Conservation (phyloP, 2,797 vertebrate species). For the Halcyon chelicuti region DNA sequence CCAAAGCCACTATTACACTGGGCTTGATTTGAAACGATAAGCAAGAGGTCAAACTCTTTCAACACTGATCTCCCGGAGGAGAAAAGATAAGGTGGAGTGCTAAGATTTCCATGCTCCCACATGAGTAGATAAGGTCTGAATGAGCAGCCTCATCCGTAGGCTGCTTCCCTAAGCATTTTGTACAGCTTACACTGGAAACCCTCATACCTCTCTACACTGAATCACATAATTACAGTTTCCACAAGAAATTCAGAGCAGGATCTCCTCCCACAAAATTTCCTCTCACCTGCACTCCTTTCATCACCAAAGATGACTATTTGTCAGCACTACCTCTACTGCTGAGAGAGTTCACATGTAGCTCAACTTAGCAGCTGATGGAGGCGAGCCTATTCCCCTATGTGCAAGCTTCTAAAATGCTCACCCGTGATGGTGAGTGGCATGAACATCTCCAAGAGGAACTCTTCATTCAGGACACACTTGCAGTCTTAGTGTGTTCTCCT, state of each 20-base stretch:
- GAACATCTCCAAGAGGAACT: not conserved
- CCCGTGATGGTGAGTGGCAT: not conserved
- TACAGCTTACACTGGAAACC: slow-evolving; percentile 25
- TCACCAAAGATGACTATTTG: slow-evolving; percentile 11
- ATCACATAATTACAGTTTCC: slow-evolving; percentile 53
- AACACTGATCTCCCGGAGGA: slow-evolving; percentile 8
- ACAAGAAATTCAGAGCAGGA: slow-evolving; percentile 42
- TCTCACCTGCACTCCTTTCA: slow-evolving; percentile 59
- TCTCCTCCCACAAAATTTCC: slow-evolving; percentile 59
- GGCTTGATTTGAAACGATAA: slow-evolving; percentile 18
- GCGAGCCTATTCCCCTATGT: not conserved
- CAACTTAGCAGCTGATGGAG: not conserved
- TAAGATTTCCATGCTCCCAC: slow-evolving; percentile 34
- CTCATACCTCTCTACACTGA: not conserved
- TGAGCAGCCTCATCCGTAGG: slow-evolving; percentile 23
- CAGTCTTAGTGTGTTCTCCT: not conserved
- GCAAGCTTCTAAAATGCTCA: not conserved
- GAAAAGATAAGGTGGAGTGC: slow-evolving; percentile 51
- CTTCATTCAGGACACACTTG: not conserved
- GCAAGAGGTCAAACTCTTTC: slow-evolving; percentile 23
- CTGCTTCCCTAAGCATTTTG: slow-evolving; percentile 19
- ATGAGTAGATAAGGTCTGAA: slow-evolving; percentile 57
- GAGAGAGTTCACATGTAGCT: slow-evolving; percentile 13
- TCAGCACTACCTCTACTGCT: slow-evolving; percentile 17
- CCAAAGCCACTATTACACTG: not conserved